Base-by-base conservation (phyloP, 2,888 invertebrate genomes). In the Xestia xanthographa region DNA sequence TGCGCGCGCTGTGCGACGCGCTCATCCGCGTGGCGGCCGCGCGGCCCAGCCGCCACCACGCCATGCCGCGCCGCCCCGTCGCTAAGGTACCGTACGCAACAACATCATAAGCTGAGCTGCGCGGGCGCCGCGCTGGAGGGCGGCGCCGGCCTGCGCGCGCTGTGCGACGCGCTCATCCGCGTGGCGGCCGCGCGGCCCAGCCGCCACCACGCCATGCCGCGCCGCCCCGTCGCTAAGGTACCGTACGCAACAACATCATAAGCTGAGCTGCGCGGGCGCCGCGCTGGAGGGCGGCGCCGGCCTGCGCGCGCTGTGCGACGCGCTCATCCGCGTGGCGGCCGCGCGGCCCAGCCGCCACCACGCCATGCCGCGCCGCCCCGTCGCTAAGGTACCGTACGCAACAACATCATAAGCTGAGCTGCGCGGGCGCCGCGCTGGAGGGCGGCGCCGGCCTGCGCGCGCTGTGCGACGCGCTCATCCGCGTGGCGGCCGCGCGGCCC, bases 401-500 rank as follows among this genome's bases (percentile, higher is more conserved):
- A 53, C 53, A 0, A 12, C 53, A n/a, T 0, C 5, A 34, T 5
- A 34, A 34, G 34, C n/a, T n/a, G n/a, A n/a, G n/a, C n/a, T n/a
- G n/a, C n/a, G n/a, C n/a, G n/a, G n/a, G n/a, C n/a, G n/a, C n/a
- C n/a, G n/a, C n/a, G n/a, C n/a, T n/a, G n/a, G n/a, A n/a, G n/a
- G n/a, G n/a, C n/a, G n/a, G n/a, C n/a, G n/a, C n/a, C n/a, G n/a
- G n/a, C n/a, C n/a, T n/a, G n/a, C n/a, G n/a, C n/a, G n/a, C n/a
- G n/a, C n/a, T n/a, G n/a, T n/a, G n/a, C n/a, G n/a, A n/a, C n/a
- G 96, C 97, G 84, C 94, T 97, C 50, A 92, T 97, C 29, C 95
- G 97, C 60, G 96, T 97, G 29, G 97, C 97, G 34, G 94, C 95
- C 86, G 92, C 97, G n/a, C 94, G 92, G 11, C 95, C 97, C 63